Evolutionary conservation across 2,888 invertebrate genomes (phyloP), one percentile per base, ranked within the genome.

Genomic region (Netelia melanura): DNA sequence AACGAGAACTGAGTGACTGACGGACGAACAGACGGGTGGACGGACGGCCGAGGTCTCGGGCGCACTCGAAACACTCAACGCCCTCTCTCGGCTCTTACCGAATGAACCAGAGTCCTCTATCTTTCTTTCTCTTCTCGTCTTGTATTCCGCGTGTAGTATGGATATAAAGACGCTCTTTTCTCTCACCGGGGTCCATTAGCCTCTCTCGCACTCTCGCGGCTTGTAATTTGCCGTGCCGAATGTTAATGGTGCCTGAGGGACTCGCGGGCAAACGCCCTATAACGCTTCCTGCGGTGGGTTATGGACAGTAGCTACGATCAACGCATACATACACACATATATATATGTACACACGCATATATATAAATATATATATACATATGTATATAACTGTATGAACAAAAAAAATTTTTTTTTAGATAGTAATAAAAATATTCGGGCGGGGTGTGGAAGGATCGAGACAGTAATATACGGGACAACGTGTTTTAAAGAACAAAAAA

Each of bases 151-250:
- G 48, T 21, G 48, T 54, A 2, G n/a, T 30, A 56, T 23, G 30
- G 14, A 71, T 38, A 58, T 48, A 62, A 25, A 62, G 48, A 30
- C 61, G 52, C 58, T 68, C 23, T 11, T 54, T 74, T 58, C 78
- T 89, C 88, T 89, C 89, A 86, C 87, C 83, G 90, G 89, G 30
- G 86, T 91, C 93, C 93, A 93, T 93, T 93, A 93, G 92, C 89
- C 90, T 89, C 90, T 90, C 87, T 78, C 23, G 62, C 81, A 79
- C 81, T 81, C 81, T 81, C 86, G 84, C 88, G 90, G 92, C 92
- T 93, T 93, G 92, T 93, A 93, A 93, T 93, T 93, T 93, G 92
- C 93, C 92, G 91, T 91, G 92, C 92, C 93, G 93, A 93, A 93
- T 93, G 93, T 92, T 93, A 93, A 93, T 93, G 92, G 93, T 90